A percentile compares a stretch with the other conserved stretches of the same genome.
These are phyloP conservation scores for Leptopilina myrica DNA, from an alignment of 2,888 invertebrate genomes.

Conservation along the genomic window DNA sequence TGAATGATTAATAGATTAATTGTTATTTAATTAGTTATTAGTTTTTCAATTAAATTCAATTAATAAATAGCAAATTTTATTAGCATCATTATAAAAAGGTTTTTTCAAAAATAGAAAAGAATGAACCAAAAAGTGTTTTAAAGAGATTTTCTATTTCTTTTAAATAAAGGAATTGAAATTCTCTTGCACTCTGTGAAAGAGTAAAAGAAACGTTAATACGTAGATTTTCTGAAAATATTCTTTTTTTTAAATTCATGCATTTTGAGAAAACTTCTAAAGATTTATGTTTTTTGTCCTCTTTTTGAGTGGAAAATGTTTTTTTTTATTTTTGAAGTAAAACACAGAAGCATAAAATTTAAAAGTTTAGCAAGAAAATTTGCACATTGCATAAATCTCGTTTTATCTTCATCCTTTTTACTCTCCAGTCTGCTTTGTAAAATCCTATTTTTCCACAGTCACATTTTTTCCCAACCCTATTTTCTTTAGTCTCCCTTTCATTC, in stretches of 20 bases:
- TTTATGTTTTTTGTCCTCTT: background rate
- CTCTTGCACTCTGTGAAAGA: no score
- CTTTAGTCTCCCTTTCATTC: background rate
- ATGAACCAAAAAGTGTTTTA: no score
- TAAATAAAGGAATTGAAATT: no score
- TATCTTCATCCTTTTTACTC: constrained; percentile 30
- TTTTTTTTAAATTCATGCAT: no score
- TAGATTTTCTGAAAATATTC: background rate
- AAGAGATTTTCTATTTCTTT: no score
- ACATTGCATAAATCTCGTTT: constrained; percentile 40
- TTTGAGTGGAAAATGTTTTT: background rate
- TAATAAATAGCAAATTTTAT: no score
- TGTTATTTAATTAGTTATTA: no score
- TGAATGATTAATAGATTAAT: no score
- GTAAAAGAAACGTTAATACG: background rate
- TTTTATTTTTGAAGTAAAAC: background rate
- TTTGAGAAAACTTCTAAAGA: background rate
- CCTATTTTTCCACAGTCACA: constrained; percentile 26
- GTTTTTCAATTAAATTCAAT: no score
- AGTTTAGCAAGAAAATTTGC: constrained; percentile 38
- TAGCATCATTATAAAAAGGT: no score
- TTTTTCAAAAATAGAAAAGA: no score
- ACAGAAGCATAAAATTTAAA: constrained; percentile 33
- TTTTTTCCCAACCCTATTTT: constrained; percentile 14
- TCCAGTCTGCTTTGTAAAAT: constrained; percentile 26